Conservation (phyloP, 2,113 vertebrate species). For the Oncorhynchus gorbuscha region DNA sequence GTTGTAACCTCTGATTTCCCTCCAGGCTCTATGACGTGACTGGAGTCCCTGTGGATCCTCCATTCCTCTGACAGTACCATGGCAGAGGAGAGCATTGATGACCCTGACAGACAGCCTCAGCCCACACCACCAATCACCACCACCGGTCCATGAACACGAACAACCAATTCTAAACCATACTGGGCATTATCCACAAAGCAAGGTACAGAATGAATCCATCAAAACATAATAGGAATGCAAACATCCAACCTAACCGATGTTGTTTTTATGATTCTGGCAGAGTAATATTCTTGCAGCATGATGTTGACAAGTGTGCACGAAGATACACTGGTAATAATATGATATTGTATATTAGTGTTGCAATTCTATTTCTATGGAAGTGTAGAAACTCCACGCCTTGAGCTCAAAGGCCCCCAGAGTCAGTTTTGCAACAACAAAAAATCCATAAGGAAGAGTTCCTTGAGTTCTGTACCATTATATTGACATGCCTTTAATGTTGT, state of each 20-base stretch:
- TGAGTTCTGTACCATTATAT: slow-evolving; percentile 39
- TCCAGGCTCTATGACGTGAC: slow-evolving; percentile 75
- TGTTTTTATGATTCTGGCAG: slow-evolving; percentile 44
- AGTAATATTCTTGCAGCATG: slow-evolving; percentile 37
- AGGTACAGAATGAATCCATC: slow-evolving; percentile 47
- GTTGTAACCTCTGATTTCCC: neutral
- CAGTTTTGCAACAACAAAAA: slow-evolving; percentile 48
- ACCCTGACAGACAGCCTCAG: slow-evolving; percentile 71
- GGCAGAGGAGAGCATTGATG: slow-evolving; percentile 63
- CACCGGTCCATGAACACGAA: slow-evolving; percentile 1
- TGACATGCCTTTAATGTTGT: slow-evolving; percentile 48
- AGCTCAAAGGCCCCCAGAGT: slow-evolving; percentile 33
- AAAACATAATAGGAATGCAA: neutral
- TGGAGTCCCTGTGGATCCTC: slow-evolving; percentile 62
- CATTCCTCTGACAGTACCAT: slow-evolving; percentile 56
- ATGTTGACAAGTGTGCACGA: neutral
- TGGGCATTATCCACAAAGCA: slow-evolving; percentile 47
- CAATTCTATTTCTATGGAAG: neutral
- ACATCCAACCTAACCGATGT: too few species aligned
- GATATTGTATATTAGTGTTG: too few species aligned
- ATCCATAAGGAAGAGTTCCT: slow-evolving; percentile 35
- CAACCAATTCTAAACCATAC: slow-evolving; percentile 9
- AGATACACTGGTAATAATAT: too few species aligned
- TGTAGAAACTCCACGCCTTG: neutral
- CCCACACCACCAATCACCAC: slow-evolving; percentile 22